Base-by-base conservation (phyloP, 2,113 vertebrate species). In the Corythoichthys intestinalis region DNA sequence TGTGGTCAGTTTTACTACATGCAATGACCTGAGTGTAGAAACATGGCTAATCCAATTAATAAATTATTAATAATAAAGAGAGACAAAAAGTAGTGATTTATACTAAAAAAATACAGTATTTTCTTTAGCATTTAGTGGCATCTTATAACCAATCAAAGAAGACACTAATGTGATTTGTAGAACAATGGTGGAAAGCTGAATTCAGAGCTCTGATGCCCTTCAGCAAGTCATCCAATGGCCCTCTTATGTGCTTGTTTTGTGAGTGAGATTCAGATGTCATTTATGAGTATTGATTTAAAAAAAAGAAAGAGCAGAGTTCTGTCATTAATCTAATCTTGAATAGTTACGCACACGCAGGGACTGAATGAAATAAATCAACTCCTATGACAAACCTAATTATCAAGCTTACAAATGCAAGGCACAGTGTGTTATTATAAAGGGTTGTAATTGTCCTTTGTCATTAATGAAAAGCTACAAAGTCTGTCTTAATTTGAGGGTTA, bases 401-500 rank as follows among this genome's bases (percentile, higher is more conserved):
- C 52, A 0, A 44, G 39, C 38, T 65, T 70, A 52, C 49, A 38
- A 68, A 66, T 38, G 46, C 60, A 13, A 62, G 14, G 34, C 47
- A 11, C 3, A 34, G 13, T 76, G 41, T 73, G 50, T n/a, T 37
- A 4, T n/a, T 63, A 61, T 66, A 49, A 39, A 52, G 61, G 58
- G 50, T 15, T 50, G 59, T 44, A 37, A 38, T 57, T 8, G 28
- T 60, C 39, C 52, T 41, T 37, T 46, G 12, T 58, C 56, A 57
- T 41, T 11, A 5, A 44, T 35, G 34, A 35, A 53, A 49, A 52
- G 66, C 61, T 75, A 71, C 3, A 6, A 54, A 47, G 15, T 17
- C 38, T 38, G 15, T 58, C 64, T 73, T 35, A 50, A 47, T 69
- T 73, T 50, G 11, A 69, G 60, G 76, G 68, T 35, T 81, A 60